phyloP scores from a whole-genome alignment of 2,888 invertebrate genomes.

The Drepanosiphum platanoidis region DNA sequence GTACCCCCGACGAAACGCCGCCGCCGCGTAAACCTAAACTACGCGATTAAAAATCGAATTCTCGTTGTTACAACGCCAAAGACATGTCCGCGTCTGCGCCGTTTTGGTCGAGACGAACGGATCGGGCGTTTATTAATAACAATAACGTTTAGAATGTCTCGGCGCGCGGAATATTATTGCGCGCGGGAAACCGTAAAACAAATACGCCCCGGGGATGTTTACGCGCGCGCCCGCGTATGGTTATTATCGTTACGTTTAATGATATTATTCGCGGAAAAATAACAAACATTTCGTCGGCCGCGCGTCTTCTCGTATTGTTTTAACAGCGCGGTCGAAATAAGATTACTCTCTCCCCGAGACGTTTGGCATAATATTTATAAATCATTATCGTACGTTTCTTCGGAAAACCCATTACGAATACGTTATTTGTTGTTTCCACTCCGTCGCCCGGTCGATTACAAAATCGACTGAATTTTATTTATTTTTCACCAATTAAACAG shows the following conservation, averaged over 20 bases:
- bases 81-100: too few relatives aligned
- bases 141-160: not conserved
- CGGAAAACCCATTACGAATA: not conserved
- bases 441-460: not conserved
- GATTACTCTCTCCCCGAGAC: not conserved
- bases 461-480: too few relatives aligned
- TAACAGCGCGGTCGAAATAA: not conserved
- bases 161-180: not conserved
- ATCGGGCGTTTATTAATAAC: not conserved
- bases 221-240: not conserved
- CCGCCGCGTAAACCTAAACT: not conserved
- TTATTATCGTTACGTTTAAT: too few relatives aligned
- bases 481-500: too few relatives aligned
- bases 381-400: too few relatives aligned
- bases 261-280: not conserved
- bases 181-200: not conserved
- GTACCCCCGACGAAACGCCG: not conserved
- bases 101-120: not conserved
- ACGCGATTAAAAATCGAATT: not conserved
- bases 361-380: not conserved
- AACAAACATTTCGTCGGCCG: not conserved
- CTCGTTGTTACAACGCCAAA: not conserved
- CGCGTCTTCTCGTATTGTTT: not conserved
- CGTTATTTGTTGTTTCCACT: not conserved
- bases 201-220: not conserved